A percentile compares a stretch with the other conserved stretches of the same genome.
Conservation (phyloP, 2,113 vertebrate species). For the Microtus montanus region DNA sequence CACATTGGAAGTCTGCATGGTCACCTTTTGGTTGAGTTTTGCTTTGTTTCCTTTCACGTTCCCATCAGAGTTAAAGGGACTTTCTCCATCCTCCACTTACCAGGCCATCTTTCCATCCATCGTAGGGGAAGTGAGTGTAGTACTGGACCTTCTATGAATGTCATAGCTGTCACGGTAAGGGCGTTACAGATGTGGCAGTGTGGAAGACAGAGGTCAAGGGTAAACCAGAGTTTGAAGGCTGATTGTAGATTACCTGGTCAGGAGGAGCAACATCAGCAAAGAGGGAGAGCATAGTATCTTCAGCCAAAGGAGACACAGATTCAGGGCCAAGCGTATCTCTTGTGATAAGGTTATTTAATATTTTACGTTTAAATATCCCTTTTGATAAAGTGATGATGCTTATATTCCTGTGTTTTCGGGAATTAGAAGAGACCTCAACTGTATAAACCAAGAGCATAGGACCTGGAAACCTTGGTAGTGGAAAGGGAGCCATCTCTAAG, state of each 20-base stretch:
- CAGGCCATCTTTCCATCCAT: neutral
- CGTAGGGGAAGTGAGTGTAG: too few species aligned
- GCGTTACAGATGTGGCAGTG: neutral
- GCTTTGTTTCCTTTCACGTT: neutral
- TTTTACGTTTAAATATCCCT: neutral
- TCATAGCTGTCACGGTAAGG: neutral
- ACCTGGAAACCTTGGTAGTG: too few species aligned
- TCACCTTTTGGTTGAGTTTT: neutral
- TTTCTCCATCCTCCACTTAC: conserved; percentile 6
- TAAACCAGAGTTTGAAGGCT: neutral
- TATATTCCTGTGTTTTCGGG: too few species aligned
- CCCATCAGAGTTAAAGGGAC: neutral
- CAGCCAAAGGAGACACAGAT: neutral
- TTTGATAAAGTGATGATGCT: neutral
- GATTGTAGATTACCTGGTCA: neutral
- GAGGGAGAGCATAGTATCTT: too few species aligned
- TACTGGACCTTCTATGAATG: neutral
- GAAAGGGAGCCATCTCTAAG: neutral
- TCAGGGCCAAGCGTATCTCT: neutral
- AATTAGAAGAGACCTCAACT: neutral
- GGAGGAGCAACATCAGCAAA: neutral
- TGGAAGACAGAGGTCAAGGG: neutral
- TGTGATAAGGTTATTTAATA: neutral
- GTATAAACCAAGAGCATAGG: neutral
- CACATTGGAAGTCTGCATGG: neutral